Conservation (phyloP, 2,888 invertebrate genomes). For the Amphipoea oculea region DNA sequence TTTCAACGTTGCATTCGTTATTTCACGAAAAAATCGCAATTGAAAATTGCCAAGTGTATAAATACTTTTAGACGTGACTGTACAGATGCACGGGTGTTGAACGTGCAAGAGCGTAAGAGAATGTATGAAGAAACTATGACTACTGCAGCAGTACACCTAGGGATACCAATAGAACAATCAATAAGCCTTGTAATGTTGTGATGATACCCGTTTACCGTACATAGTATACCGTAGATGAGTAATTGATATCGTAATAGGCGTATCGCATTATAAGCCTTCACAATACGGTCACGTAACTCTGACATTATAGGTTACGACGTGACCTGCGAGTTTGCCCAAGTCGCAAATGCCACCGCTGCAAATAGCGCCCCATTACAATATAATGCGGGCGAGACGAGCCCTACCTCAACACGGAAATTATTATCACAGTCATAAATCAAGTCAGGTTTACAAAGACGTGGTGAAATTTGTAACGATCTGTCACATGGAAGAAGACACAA, state of each 20-base stretch:
- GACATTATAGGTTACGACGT: slow-evolving; percentile 70
- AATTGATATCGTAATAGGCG: slow-evolving; percentile 41
- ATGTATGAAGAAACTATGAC: slow-evolving; percentile 32
- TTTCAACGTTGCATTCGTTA: no score
- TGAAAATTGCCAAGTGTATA: no score
- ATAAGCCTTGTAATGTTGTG: slow-evolving; percentile 15
- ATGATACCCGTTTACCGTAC: slow-evolving; percentile 14
- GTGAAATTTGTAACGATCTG: slow-evolving; percentile 74
- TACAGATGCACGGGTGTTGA: background rate
- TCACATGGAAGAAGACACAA: slow-evolving; percentile 43
- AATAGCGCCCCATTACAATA: slow-evolving; percentile 76
- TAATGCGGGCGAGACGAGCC: slow-evolving; percentile 77
- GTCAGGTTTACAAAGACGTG: slow-evolving; percentile 74
- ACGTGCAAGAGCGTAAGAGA: slow-evolving; percentile 3
- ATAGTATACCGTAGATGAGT: slow-evolving; percentile 15
- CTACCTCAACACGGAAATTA: slow-evolving; percentile 87
- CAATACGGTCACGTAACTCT: slow-evolving; percentile 67
- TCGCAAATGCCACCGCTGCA: slow-evolving; percentile 75
- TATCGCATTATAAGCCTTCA: slow-evolving; percentile 21
- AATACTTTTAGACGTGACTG: no score
- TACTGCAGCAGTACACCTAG: background rate
- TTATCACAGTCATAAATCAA: slow-evolving; percentile 84
- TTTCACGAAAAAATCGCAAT: no score
- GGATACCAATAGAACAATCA: slow-evolving; percentile 22
- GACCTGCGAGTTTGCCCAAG: slow-evolving; percentile 70